These are phyloP conservation scores for Cotesia chilonis DNA, from an alignment of 1,140 invertebrate species.

Conservation along the genomic window DNA sequence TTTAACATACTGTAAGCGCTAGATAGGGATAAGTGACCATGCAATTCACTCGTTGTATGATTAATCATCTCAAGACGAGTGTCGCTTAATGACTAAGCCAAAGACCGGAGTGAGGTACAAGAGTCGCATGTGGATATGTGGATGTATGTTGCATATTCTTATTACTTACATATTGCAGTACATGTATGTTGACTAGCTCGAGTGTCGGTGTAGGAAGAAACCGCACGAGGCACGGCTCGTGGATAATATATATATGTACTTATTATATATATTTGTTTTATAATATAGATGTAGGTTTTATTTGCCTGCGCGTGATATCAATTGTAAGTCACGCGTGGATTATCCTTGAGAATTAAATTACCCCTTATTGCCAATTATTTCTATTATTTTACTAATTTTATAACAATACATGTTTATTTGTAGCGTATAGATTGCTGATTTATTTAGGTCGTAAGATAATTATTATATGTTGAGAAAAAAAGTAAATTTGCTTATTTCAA, in stretches of 20 bases:
- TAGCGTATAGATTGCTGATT: background rate
- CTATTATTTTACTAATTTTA: slow-evolving; percentile 7
- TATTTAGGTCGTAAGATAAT: background rate
- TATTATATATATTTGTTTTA: too few relatives aligned
- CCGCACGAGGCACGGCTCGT: slow-evolving; percentile 5
- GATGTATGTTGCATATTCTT: background rate
- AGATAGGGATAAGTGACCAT: background rate
- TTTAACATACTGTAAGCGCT: background rate
- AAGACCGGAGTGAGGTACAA: slow-evolving; percentile 3
- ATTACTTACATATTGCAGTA: background rate
- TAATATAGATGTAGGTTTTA: background rate
- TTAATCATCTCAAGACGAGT: slow-evolving; percentile 25
- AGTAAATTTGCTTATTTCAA: background rate
- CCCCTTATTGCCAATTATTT: slow-evolving; percentile 2
- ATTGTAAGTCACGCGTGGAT: slow-evolving; percentile 7
- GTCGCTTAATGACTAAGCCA: slow-evolving; percentile 17
- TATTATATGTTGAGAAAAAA: background rate
- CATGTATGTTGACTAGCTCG: background rate
- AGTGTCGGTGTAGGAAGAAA: background rate
- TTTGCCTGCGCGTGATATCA: slow-evolving; percentile 6
- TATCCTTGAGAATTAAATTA: slow-evolving; percentile 8
- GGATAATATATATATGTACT: background rate
- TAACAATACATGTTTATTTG: background rate
- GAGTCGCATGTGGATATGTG: slow-evolving; percentile 7
- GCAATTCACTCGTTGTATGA: slow-evolving; percentile 15